Conservation (phyloP, 1,140 invertebrate genomes). For the Copidosoma floridanum region DNA sequence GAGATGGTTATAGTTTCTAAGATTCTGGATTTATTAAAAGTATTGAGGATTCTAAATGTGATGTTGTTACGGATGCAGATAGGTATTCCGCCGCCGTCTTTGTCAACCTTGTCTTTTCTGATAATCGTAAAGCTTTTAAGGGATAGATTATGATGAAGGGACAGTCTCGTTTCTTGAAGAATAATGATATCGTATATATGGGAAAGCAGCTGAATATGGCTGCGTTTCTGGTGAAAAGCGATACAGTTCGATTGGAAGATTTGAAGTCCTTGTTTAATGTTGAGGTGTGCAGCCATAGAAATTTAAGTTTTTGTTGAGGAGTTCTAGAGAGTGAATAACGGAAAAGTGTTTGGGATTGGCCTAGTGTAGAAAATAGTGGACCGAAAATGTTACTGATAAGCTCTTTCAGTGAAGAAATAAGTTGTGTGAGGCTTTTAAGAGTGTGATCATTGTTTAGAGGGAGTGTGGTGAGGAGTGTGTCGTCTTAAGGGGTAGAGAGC, state of each 20-base stretch:
- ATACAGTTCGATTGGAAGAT: slow-evolving; percentile 10
- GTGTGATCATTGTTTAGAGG: too few species aligned
- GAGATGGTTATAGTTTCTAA: not conserved
- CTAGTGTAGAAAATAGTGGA: too few species aligned
- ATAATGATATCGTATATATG: not conserved
- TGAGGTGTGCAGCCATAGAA: not conserved
- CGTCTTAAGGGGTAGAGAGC: too few species aligned
- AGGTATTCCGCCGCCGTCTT: not conserved
- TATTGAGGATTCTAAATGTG: not conserved
- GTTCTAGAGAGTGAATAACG: too few species aligned
- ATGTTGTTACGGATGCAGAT: not conserved
- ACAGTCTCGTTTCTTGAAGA: not conserved
- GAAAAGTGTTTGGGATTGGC: too few species aligned
- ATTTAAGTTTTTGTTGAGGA: not conserved
- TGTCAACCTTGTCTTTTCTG: not conserved
- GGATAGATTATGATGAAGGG: not conserved
- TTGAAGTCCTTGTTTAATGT: not conserved
- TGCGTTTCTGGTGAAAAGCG: not conserved
- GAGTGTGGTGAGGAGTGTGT: too few species aligned
- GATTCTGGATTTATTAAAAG: not conserved
- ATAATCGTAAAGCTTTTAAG: not conserved
- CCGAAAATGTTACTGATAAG: too few species aligned
- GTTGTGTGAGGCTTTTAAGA: too few species aligned
- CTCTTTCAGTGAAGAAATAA: too few species aligned
- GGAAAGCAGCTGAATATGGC: not conserved